Evolutionary conservation across 2,888 invertebrate genomes (phyloP).

Genomic region (Synanthedon myopaeformis): DNA sequence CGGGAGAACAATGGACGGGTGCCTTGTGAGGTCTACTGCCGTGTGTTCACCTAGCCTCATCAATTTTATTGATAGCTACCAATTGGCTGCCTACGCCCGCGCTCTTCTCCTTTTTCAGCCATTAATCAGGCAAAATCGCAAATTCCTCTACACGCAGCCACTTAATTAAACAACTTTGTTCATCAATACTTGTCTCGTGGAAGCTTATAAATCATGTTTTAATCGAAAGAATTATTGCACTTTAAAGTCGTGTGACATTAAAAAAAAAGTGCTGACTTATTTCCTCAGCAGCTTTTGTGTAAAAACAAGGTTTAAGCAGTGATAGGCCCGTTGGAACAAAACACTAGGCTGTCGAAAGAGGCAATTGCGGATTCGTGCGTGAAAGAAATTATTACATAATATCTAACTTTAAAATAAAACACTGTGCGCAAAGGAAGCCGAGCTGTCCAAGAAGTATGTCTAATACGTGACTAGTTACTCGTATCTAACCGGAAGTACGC

Average conservation of each 20-base stretch:
- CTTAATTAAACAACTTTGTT: neutral
- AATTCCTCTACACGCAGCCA: neutral
- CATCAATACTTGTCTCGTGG: neutral
- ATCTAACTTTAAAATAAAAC: too few relatives aligned
- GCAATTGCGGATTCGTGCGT: too few relatives aligned
- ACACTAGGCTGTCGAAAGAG: too few relatives aligned
- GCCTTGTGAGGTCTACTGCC: neutral
- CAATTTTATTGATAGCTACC: neutral
- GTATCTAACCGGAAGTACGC: too few relatives aligned
- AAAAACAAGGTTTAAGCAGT: too few relatives aligned
- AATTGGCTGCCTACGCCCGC: conserved; percentile 12
- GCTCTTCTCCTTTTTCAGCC: conserved; percentile 6
- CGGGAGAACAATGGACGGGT: conserved; percentile 4
- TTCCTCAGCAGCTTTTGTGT: too few relatives aligned
- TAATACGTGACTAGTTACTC: too few relatives aligned
- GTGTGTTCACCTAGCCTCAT: conserved; percentile 3
- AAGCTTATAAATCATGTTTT: neutral
- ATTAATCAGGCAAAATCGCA: neutral
- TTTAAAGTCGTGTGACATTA: neutral
- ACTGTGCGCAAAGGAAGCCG: too few relatives aligned
- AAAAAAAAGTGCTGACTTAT: neutral
- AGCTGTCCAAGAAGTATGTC: too few relatives aligned
- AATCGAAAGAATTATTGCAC: neutral
- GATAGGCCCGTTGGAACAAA: too few relatives aligned
- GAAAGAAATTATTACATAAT: too few relatives aligned